Evolutionary conservation across 2,113 vertebrate species (phyloP).

Genomic region (Oplegnathus fasciatus): DNA sequence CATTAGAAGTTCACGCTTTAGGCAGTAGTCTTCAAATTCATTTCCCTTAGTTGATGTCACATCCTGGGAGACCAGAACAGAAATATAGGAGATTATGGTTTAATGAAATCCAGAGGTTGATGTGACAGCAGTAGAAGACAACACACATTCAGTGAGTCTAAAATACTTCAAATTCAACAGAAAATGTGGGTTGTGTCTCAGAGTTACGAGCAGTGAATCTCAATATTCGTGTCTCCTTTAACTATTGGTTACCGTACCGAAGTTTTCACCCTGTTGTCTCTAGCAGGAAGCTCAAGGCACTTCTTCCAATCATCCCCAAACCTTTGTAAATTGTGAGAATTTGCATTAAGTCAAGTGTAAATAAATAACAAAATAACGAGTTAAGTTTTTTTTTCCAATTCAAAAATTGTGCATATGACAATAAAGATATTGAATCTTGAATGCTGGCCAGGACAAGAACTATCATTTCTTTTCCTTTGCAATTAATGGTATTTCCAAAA

Average conservation of each 20-base stretch:
- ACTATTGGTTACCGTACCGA: conserved; percentile 60
- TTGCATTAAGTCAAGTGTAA: not conserved
- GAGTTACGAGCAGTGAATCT: not conserved
- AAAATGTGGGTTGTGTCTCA: not conserved
- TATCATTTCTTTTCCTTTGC: not conserved
- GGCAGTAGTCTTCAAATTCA: conserved; percentile 86
- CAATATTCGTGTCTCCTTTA: not conserved
- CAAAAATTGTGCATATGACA: too few species aligned
- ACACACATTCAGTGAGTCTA: not conserved
- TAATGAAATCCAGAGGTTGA: not conserved
- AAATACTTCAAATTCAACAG: not conserved
- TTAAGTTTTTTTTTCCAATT: too few species aligned
- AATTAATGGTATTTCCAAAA: not conserved
- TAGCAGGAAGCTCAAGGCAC: conserved; percentile 81
- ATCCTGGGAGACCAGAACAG: conserved; percentile 70
- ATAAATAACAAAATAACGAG: not conserved
- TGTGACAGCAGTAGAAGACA: not conserved
- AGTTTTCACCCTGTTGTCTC: conserved; percentile 81
- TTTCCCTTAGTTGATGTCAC: conserved; percentile 85
- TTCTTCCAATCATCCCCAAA: conserved; percentile 87
- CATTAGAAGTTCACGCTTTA: conserved; percentile 84
- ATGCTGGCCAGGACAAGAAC: not conserved
- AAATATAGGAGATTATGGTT: not conserved
- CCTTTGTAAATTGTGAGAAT: conserved; percentile 43
- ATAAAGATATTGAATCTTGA: not conserved